Evolutionary conservation across 2,113 vertebrate genomes (phyloP).

Genomic region (Condylura cristata): DNA sequence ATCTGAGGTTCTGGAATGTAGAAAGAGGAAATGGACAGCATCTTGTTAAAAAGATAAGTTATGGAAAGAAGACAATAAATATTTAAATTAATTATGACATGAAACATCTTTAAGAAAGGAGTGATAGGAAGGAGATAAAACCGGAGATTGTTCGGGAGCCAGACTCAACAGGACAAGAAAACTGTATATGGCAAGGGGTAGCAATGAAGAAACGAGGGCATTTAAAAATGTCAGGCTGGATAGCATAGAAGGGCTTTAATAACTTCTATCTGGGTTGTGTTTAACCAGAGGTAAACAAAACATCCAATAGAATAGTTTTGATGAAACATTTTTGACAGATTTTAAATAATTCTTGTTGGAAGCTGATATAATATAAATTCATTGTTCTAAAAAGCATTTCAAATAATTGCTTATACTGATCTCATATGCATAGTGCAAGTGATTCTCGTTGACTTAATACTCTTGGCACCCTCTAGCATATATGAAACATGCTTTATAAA

Average conservation of each 20-base stretch:
- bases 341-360: constrained; percentile 31
- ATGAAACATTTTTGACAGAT: background rate
- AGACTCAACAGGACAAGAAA: background rate
- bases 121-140: background rate
- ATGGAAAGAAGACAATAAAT: background rate
- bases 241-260: background rate
- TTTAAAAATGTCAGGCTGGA: background rate
- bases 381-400: constrained; percentile 28
- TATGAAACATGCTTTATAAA: constrained; percentile 61
- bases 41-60: background rate
- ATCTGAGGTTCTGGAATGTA: background rate
- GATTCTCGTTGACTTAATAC: constrained; percentile 48
- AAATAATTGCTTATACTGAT: constrained; percentile 47
- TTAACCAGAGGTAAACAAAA: background rate
- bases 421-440: constrained; percentile 12
- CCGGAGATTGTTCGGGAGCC: background rate
- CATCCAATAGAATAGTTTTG: background rate
- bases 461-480: constrained; percentile 29
- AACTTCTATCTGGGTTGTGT: background rate
- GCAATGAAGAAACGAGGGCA: background rate
- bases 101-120: background rate
- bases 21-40: background rate
- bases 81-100: background rate
- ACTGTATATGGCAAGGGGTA: background rate
- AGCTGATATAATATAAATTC: constrained; percentile 47